Evolutionary conservation across 2,797 vertebrate genomes (phyloP).

Genomic region (Mycteria americana): DNA sequence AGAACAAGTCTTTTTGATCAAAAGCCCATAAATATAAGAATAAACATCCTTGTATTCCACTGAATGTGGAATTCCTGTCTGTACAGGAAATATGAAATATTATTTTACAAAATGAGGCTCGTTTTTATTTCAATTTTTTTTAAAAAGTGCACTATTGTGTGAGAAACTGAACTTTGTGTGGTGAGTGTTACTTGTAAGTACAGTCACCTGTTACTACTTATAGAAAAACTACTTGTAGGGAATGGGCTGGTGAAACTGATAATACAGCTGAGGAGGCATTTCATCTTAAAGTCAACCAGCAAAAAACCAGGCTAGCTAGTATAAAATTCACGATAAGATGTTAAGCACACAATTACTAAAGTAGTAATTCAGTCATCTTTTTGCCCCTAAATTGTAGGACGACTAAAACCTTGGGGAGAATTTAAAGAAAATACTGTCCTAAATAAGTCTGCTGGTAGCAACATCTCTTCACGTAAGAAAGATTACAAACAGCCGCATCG

Average conservation of each 20-base stretch:
- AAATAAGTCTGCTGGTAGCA: slow-evolving; percentile 61
- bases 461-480: slow-evolving; percentile 73
- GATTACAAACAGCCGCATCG: slow-evolving; percentile 86
- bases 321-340: background rate
- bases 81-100: background rate
- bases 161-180: background rate
- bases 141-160: background rate
- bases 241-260: background rate
- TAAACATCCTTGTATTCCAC: background rate
- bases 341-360: background rate
- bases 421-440: slow-evolving; percentile 76
- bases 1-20: background rate
- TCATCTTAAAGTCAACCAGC: background rate
- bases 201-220: background rate
- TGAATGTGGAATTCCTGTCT: background rate
- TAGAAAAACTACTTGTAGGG: background rate
- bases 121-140: background rate
- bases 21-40: background rate
- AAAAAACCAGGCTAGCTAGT: background rate
- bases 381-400: slow-evolving; percentile 76
- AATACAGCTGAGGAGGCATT: background rate
- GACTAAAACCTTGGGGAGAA: slow-evolving; percentile 86
- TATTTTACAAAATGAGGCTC: background rate
- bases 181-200: background rate
- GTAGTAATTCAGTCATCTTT: background rate